phyloP scores from a whole-genome alignment of 2,888 invertebrate genomes.

The Melitaea athalia region DNA sequence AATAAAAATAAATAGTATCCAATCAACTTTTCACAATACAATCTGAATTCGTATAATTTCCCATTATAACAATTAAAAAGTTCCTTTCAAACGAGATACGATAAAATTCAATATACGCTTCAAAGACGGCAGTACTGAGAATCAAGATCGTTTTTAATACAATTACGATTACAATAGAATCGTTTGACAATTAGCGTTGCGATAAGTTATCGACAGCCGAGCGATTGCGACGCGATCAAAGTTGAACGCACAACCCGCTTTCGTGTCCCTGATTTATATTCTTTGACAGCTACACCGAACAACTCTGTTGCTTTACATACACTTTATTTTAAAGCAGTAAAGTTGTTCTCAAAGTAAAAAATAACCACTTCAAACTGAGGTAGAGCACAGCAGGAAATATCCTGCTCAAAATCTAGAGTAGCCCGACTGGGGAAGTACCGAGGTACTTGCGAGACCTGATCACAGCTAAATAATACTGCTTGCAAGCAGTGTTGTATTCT shows the following conservation, averaged over 20 bases:
- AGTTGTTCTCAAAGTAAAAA: too few relatives aligned
- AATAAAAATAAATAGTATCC: too few relatives aligned
- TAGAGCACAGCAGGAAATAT: too few relatives aligned
- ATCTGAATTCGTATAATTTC: too few relatives aligned
- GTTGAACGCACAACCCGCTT: conserved; percentile 43
- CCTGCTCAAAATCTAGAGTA: too few relatives aligned
- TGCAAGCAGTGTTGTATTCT: too few relatives aligned
- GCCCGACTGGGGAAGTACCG: too few relatives aligned
- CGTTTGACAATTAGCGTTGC: not conserved
- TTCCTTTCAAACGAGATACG: not conserved
- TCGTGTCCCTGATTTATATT: conserved; percentile 38
- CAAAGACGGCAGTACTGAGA: not conserved
- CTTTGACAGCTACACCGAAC: not conserved
- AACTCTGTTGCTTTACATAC: not conserved
- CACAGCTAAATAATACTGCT: too few relatives aligned
- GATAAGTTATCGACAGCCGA: not conserved
- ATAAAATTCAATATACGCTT: not conserved
- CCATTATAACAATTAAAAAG: too few relatives aligned
- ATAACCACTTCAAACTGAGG: too few relatives aligned
- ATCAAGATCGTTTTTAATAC: not conserved
- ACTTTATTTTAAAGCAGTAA: not conserved
- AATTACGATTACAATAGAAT: conserved; percentile 1
- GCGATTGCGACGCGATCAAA: conserved; percentile 35
- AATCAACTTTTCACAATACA: too few relatives aligned
- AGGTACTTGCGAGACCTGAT: too few relatives aligned